Evolutionary conservation across 2,888 invertebrate genomes (phyloP).

Genomic region (Cerastoderma edule): DNA sequence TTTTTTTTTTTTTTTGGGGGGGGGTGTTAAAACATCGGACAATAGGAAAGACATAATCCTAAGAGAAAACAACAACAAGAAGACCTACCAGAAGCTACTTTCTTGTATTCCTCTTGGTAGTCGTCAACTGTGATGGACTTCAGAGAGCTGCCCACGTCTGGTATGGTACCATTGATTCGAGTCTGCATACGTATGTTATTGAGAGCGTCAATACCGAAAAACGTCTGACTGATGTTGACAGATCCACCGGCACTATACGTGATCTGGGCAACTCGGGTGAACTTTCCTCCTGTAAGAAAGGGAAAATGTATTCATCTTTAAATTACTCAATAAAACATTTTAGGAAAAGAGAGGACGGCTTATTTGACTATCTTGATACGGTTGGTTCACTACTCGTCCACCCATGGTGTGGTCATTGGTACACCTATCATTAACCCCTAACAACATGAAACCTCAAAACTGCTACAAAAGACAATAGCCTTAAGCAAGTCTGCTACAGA

Average conservation of each 20-base stretch:
- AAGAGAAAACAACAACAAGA: background rate
- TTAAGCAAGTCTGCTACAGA: too few relatives aligned
- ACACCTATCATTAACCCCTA: too few relatives aligned
- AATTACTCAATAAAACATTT: too few relatives aligned
- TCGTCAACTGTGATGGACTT: constrained; percentile 90
- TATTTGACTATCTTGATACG: too few relatives aligned
- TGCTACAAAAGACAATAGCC: too few relatives aligned
- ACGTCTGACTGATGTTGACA: constrained; percentile 88
- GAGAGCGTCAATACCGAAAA: constrained; percentile 86
- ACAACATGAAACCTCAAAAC: too few relatives aligned
- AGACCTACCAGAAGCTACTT: constrained; percentile 87
- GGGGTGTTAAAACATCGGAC: too few relatives aligned
- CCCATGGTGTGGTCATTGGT: too few relatives aligned
- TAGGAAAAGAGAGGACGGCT: too few relatives aligned
- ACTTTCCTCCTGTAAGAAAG: constrained; percentile 91
- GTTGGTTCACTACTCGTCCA: too few relatives aligned
- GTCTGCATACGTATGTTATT: constrained; percentile 85
- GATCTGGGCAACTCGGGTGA: constrained; percentile 93
- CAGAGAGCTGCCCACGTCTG: constrained; percentile 87
- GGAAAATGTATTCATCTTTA: too few relatives aligned
- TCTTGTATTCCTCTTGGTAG: constrained; percentile 93
- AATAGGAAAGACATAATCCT: background rate
- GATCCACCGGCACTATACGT: constrained; percentile 90
- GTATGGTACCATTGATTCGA: constrained; percentile 92
- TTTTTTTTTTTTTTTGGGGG: too few relatives aligned